Conservation (phyloP, 2,888 invertebrate genomes). For the Camponotus fellah region DNA sequence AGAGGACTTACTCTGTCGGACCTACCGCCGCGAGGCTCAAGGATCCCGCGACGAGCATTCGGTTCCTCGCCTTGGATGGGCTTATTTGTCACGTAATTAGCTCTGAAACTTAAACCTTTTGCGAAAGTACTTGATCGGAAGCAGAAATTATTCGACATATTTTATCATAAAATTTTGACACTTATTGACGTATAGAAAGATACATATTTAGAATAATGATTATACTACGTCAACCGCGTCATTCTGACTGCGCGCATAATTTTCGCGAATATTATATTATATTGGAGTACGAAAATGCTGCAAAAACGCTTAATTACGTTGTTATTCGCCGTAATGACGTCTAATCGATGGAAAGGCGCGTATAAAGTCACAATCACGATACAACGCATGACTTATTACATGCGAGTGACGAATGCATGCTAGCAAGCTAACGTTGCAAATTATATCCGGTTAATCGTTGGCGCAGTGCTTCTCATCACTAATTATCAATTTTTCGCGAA, state of each 20-base stretch:
- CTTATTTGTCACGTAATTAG: conserved; percentile 23
- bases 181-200: not conserved
- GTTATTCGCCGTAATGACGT: conserved; percentile 73
- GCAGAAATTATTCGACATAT: not conserved
- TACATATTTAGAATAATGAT: conserved; percentile 14
- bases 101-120: not conserved
- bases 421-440: conserved; percentile 29
- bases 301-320: conserved; percentile 72
- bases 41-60: conserved; percentile 52
- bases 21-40: conserved; percentile 65
- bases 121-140: not conserved
- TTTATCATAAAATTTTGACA: not conserved
- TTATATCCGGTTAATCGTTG: conserved; percentile 38
- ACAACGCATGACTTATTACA: conserved; percentile 48
- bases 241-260: not conserved
- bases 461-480: not conserved
- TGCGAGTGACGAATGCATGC: conserved; percentile 29
- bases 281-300: conserved; percentile 22
- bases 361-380: conserved; percentile 34
- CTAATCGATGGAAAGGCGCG: conserved; percentile 65
- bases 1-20: conserved; percentile 26
- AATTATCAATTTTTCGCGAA: conserved; percentile 25
- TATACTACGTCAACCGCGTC: not conserved
- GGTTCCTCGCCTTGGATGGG: not conserved
- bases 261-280: conserved; percentile 24